These are phyloP conservation scores for Drosophila leontia DNA, from an alignment of 1,140 invertebrate species.

Conservation along the genomic window DNA sequence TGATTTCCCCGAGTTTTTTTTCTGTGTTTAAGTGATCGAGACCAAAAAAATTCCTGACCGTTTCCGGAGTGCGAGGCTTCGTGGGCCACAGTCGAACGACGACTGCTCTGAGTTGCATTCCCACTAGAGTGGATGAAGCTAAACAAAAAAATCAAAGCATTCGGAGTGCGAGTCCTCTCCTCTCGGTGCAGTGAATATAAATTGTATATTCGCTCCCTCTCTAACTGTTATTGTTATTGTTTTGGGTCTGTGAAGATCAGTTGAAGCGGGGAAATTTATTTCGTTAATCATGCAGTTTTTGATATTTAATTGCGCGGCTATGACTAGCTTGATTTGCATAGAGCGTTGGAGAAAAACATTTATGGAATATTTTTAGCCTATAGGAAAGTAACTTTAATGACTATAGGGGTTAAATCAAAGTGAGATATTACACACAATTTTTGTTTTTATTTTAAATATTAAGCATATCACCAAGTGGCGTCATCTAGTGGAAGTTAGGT, in stretches of 20 bases:
- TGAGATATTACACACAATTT: neutral
- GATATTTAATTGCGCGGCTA: constrained; percentile 16
- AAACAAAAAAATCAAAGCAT: constrained; percentile 19
- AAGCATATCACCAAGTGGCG: neutral
- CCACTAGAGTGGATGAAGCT: constrained; percentile 11
- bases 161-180: constrained; percentile 37
- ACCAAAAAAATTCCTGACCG: neutral
- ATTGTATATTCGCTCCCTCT: constrained; percentile 5
- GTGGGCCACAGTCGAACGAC: constrained; percentile 44
- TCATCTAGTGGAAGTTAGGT: neutral
- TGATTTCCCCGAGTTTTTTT: neutral
- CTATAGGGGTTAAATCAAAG: neutral
- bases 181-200: constrained; percentile 1
- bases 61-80: constrained; percentile 24
- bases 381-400: neutral
- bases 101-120: constrained; percentile 44
- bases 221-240: constrained; percentile 14
- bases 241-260: constrained; percentile 18
- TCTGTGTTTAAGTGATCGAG: neutral
- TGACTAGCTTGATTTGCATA: constrained; percentile 26
- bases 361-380: neutral
- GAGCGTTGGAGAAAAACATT: neutral
- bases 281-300: constrained; percentile 20
- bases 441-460: neutral
- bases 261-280: constrained; percentile 16